These are phyloP conservation scores for Poeciliopsis turrubarensis DNA, from an alignment of 2,113 vertebrate genomes.

Conservation along the genomic window DNA sequence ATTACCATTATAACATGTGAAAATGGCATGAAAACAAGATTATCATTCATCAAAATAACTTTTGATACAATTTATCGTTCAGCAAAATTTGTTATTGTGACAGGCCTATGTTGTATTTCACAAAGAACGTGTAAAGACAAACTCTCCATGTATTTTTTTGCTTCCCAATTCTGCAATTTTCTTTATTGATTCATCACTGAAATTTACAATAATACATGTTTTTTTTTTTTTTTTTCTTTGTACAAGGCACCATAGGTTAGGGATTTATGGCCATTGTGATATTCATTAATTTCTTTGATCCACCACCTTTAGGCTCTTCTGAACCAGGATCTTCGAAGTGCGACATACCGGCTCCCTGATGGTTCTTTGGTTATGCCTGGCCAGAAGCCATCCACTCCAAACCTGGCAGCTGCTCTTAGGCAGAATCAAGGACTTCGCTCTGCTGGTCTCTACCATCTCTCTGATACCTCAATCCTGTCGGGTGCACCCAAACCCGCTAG, in stretches of 20 bases:
- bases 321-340: conserved; percentile 66
- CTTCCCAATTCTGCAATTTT: neutral
- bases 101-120: too few species aligned
- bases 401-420: conserved; percentile 61
- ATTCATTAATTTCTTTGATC: conserved; percentile 24
- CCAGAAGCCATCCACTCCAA: conserved; percentile 58
- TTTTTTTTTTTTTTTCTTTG: neutral
- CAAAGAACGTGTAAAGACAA: neutral
- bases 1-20: too few species aligned
- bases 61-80: too few species aligned
- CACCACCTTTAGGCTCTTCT: conserved; percentile 62
- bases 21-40: too few species aligned
- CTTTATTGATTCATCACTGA: neutral
- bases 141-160: neutral
- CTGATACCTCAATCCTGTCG: conserved; percentile 61
- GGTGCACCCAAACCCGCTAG: conserved; percentile 59
- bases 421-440: conserved; percentile 62
- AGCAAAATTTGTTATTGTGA: too few species aligned
- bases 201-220: too few species aligned
- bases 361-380: conserved; percentile 69
- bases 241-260: neutral
- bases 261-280: neutral
- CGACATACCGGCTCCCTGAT: conserved; percentile 67
- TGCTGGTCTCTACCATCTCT: conserved; percentile 51
- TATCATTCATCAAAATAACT: too few species aligned